phyloP scores from a whole-genome alignment of 2,888 invertebrate genomes.

The Rhodophaea formosa region DNA sequence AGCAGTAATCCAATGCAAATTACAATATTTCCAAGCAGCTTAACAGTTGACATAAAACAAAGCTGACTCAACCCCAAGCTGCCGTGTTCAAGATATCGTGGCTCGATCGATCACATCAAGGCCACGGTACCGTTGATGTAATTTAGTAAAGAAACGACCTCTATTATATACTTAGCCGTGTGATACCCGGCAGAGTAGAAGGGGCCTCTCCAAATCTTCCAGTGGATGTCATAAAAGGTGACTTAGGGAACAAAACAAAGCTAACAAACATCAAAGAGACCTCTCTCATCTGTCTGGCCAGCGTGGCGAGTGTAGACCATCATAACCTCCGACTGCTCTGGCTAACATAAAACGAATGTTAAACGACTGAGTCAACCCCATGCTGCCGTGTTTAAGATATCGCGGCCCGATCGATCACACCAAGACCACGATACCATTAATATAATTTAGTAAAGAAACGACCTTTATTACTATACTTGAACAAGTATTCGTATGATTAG shows the following conservation, averaged over 20 bases:
- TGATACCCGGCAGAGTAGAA: too few species aligned
- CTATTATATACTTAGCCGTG: too few species aligned
- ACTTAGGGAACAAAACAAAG: too few species aligned
- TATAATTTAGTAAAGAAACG: neutral
- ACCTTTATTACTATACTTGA: too few species aligned
- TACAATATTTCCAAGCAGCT: neutral
- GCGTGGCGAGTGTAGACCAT: too few species aligned
- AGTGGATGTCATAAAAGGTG: too few species aligned
- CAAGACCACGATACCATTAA: slow-evolving; percentile 7
- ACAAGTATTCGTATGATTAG: too few species aligned
- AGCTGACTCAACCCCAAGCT: neutral
- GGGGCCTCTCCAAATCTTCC: too few species aligned
- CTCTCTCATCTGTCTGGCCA: too few species aligned
- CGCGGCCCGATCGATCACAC: slow-evolving; percentile 8
- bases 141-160: neutral
- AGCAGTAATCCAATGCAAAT: neutral
- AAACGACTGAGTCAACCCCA: neutral
- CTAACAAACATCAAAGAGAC: too few species aligned
- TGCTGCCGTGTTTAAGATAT: slow-evolving; percentile 2
- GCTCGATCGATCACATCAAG: slow-evolving; percentile 10
- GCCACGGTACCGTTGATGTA: neutral
- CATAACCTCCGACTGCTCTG: too few species aligned
- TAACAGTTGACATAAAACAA: slow-evolving; percentile 2
- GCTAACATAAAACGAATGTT: neutral
- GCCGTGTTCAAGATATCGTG: slow-evolving; percentile 6